Conservation (phyloP, 2,888 invertebrate species). For the Notodonta dromedarius region DNA sequence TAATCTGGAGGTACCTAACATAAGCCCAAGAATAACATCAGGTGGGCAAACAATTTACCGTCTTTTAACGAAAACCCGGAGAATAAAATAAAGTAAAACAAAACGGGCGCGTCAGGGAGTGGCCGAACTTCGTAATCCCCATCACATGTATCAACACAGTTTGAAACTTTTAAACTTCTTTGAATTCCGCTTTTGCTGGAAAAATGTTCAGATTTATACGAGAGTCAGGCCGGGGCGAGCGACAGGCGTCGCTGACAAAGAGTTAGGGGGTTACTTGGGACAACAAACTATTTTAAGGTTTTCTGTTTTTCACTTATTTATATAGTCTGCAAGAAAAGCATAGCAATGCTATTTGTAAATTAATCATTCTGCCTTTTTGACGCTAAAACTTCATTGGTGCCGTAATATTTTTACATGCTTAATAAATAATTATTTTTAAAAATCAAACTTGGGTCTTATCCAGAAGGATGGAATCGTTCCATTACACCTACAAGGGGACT, state of each 20-base stretch:
- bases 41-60: not conserved
- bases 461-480: no score
- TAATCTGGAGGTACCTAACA: not conserved
- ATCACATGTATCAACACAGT: conserved; percentile 62
- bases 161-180: conserved; percentile 59
- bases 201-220: conserved; percentile 62
- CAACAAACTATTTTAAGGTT: not conserved
- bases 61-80: not conserved
- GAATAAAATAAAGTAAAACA: conserved; percentile 36
- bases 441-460: no score
- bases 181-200: conserved; percentile 51
- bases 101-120: conserved; percentile 30
- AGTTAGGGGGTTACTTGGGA: not conserved
- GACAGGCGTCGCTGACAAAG: conserved; percentile 21
- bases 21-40: not conserved
- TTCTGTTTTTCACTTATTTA: not conserved
- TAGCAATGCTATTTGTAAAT: no score
- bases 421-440: no score
- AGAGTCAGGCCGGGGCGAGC: conserved; percentile 24
- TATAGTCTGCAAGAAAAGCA: no score
- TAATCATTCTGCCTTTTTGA: no score
- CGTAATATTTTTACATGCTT: no score
- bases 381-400: no score
- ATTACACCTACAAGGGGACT: no score
- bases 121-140: conserved; percentile 49